These are phyloP conservation scores for Bolborhynchus lineola DNA, from an alignment of 2,113 vertebrate genomes.

Conservation along the genomic window DNA sequence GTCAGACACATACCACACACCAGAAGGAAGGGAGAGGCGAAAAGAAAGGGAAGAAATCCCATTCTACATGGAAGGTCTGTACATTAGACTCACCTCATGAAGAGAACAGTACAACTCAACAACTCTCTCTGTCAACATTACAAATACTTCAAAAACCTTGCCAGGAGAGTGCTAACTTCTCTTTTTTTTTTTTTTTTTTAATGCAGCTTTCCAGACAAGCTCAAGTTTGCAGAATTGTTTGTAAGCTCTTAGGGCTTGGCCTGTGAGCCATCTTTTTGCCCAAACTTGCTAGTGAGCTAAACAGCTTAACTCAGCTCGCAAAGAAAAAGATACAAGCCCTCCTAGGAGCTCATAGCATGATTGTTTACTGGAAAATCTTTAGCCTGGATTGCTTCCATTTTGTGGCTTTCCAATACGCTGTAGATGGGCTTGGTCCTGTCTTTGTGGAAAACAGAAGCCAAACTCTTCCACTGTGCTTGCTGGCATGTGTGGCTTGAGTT, in stretches of 20 bases:
- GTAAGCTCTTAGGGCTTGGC: background rate
- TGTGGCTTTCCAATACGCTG: background rate
- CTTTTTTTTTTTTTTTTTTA: background rate
- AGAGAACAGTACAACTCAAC: background rate
- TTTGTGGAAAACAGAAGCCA: background rate
- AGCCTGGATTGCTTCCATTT: slow-evolving; percentile 9
- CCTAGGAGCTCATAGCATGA: rapidly evolving
- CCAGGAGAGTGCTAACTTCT: background rate
- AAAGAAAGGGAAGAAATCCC: background rate
- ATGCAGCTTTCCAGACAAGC: background rate
- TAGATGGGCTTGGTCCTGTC: background rate
- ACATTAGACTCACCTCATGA: background rate
- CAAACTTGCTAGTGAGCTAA: background rate
- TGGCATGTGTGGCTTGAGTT: background rate
- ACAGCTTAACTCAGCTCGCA: background rate
- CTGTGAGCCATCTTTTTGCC: background rate
- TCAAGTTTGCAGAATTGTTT: background rate
- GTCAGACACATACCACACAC: background rate
- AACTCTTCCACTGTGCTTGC: background rate
- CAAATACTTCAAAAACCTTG: background rate
- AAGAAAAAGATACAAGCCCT: background rate
- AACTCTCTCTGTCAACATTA: background rate
- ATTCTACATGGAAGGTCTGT: background rate
- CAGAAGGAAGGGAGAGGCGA: background rate
- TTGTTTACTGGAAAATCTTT: background rate